Conservation (phyloP, 2,888 invertebrate species). For the Deroplatys truncata region DNA sequence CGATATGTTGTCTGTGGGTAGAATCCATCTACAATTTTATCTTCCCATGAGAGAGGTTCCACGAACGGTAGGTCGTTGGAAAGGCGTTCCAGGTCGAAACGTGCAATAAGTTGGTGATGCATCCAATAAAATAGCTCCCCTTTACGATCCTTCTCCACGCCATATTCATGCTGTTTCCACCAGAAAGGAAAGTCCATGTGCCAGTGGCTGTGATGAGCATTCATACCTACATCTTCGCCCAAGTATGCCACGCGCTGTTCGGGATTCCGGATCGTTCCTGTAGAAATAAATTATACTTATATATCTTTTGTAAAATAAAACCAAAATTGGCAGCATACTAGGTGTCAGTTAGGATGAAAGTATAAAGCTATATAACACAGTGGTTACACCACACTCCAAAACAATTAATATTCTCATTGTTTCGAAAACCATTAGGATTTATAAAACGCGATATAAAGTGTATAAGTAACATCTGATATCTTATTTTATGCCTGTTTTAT, state of each 20-base stretch:
- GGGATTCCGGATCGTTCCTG: conserved; percentile 41
- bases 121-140: conserved; percentile 38
- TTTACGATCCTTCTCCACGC: conserved; percentile 35
- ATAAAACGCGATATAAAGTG: too few species aligned
- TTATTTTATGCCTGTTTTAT: too few species aligned
- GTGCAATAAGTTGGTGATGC: conserved; percentile 34
- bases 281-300: neutral
- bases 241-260: conserved; percentile 40
- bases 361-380: too few species aligned
- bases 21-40: conserved; percentile 40
- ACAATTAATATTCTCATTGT: too few species aligned
- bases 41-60: conserved; percentile 52
- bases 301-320: neutral
- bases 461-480: too few species aligned
- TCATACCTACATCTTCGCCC: conserved; percentile 39
- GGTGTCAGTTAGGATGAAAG: neutral
- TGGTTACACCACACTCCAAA: too few species aligned
- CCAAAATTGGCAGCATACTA: neutral
- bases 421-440: too few species aligned
- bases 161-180: conserved; percentile 36
- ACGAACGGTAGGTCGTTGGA: conserved; percentile 65
- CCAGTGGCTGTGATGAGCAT: conserved; percentile 38
- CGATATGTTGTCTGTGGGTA: conserved; percentile 54
- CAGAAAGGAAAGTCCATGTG: conserved; percentile 40
- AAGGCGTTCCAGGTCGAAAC: conserved; percentile 64